These are phyloP conservation scores for Protodeltote pygarga DNA, from an alignment of 2,888 invertebrate genomes.

Conservation along the genomic window DNA sequence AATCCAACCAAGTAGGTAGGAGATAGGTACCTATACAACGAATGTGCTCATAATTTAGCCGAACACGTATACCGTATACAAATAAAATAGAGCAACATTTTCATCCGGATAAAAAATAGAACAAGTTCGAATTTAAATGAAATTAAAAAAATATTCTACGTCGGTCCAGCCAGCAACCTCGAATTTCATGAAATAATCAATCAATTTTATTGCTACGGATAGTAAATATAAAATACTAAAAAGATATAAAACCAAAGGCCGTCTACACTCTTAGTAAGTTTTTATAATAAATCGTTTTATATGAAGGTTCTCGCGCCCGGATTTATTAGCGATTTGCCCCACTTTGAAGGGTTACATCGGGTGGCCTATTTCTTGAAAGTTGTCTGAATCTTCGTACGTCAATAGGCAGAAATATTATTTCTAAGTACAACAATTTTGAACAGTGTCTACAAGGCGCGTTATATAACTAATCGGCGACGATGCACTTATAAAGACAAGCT, in stretches of 20 bases:
- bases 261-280: constrained; percentile 30
- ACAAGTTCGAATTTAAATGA: constrained; percentile 9
- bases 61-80: too few relatives aligned
- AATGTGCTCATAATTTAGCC: too few relatives aligned
- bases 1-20: too few relatives aligned
- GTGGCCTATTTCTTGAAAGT: constrained; percentile 35
- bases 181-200: constrained; percentile 27
- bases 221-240: constrained; percentile 23
- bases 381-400: constrained; percentile 20
- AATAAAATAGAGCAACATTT: too few relatives aligned
- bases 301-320: constrained; percentile 14
- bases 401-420: constrained; percentile 19
- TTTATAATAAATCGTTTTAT: constrained; percentile 47
- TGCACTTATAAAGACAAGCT: too few relatives aligned
- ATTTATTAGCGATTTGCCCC: constrained; percentile 34
- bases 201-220: constrained; percentile 20
- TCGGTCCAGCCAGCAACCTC: background rate
- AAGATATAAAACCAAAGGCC: constrained; percentile 29
- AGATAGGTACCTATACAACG: too few relatives aligned
- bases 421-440: background rate
- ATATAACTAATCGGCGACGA: too few relatives aligned
- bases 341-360: constrained; percentile 41
- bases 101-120: too few relatives aligned
- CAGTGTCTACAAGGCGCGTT: too few relatives aligned
- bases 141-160: too few relatives aligned